A percentile compares a stretch with the other conserved stretches of the same genome.
These are phyloP conservation scores for Todus mexicanus DNA, from an alignment of 2,797 vertebrate genomes.

Conservation along the genomic window DNA sequence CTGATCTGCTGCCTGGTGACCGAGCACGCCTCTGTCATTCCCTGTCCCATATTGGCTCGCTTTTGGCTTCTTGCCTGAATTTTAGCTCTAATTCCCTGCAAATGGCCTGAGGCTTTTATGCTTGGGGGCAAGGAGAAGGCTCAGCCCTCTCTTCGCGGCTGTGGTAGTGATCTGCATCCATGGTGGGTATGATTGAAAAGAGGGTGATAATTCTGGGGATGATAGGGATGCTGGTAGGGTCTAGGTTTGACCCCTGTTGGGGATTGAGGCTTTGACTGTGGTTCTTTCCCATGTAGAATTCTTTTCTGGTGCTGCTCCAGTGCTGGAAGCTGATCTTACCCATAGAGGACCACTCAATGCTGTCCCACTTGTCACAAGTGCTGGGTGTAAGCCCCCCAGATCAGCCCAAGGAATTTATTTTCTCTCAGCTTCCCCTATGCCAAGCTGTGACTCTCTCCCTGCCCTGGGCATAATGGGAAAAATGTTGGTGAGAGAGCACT, in stretches of 20 bases:
- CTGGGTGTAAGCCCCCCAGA: not conserved
- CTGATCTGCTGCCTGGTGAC: not conserved
- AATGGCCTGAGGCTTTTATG: accelerated
- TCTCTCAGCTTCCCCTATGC: not conserved
- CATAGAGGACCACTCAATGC: not conserved
- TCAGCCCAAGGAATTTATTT: not conserved
- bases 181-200: accelerated
- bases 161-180: not conserved
- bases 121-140: not conserved
- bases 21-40: not conserved
- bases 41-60: accelerated
- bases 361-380: not conserved
- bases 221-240: not conserved
- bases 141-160: not conserved
- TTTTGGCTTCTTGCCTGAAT: not conserved
- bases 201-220: not conserved
- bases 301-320: not conserved
- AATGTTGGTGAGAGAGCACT: not conserved
- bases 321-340: not conserved
- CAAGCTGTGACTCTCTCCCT: not conserved
- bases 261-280: not conserved
- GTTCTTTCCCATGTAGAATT: not conserved
- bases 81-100: not conserved
- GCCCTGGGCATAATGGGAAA: not conserved
- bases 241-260: not conserved